phyloP scores from a whole-genome alignment of 2,888 invertebrate species.

The Nemapogon koenigi region DNA sequence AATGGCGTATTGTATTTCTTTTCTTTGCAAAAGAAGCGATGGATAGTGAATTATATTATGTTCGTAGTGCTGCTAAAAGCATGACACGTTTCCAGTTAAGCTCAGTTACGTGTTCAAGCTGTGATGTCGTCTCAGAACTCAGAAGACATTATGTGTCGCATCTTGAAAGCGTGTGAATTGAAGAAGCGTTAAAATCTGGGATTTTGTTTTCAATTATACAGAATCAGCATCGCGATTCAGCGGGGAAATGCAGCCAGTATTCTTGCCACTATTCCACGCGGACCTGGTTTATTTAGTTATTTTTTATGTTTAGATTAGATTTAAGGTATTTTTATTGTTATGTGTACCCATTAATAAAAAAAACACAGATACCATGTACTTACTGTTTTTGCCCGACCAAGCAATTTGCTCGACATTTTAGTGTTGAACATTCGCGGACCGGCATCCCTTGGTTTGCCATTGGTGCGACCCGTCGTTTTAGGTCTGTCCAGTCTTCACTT shows the following conservation, averaged over 20 bases:
- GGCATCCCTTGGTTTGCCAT: too few relatives aligned
- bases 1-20: not conserved
- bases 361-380: not conserved
- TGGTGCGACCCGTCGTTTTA: too few relatives aligned
- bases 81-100: constrained; percentile 8
- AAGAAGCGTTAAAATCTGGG: not conserved
- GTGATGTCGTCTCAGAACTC: constrained; percentile 3
- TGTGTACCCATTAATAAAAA: not conserved
- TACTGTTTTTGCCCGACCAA: not conserved
- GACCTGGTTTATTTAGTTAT: too few relatives aligned
- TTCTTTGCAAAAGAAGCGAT: not conserved
- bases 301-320: too few relatives aligned
- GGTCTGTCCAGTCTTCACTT: too few relatives aligned
- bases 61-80: constrained; percentile 4
- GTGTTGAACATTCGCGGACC: too few relatives aligned
- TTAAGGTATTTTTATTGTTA: too few relatives aligned
- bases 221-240: too few relatives aligned
- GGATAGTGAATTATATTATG: not conserved
- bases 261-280: too few relatives aligned
- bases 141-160: constrained; percentile 6
- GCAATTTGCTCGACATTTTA: not conserved
- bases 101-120: constrained; percentile 4
- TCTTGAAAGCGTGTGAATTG: not conserved
- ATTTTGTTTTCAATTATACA: not conserved
- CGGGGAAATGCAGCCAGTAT: too few relatives aligned